phyloP scores from a whole-genome alignment of 2,797 vertebrate species.

The Crenuchus spilurus region DNA sequence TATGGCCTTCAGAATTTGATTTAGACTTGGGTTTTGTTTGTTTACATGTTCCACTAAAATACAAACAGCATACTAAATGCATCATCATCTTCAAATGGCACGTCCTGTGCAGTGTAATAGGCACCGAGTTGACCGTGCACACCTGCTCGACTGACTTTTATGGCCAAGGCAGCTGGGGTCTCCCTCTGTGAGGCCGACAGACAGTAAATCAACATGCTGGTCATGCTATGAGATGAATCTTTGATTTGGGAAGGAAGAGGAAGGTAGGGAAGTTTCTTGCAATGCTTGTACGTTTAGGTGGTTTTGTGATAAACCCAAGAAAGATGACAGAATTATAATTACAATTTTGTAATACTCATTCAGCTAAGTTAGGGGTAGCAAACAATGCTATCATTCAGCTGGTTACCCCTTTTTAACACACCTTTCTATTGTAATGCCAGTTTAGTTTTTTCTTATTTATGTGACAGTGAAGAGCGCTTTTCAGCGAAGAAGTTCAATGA shows the following conservation, averaged over 20 bases:
- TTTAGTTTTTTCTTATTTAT: too few relatives aligned
- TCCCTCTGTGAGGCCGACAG: conserved; percentile 44
- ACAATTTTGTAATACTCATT: too few relatives aligned
- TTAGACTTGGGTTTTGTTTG: conserved; percentile 3
- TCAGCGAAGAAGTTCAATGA: too few relatives aligned
- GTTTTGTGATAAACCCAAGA: background rate
- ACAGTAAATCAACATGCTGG: conserved; percentile 54
- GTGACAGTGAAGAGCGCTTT: too few relatives aligned
- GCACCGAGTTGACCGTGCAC: conserved; percentile 29
- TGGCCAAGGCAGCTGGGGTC: conserved; percentile 50
- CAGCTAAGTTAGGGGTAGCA: too few relatives aligned
- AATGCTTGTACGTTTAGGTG: background rate
- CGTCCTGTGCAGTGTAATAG: background rate
- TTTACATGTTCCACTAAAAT: conserved; percentile 23
- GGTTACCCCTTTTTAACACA: too few relatives aligned
- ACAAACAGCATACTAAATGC: conserved; percentile 26
- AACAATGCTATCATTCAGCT: too few relatives aligned
- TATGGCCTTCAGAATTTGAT: conserved; percentile 24
- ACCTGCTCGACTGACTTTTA: conserved; percentile 60
- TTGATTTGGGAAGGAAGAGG: conserved; percentile 27
- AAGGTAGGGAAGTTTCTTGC: background rate
- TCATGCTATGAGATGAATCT: conserved; percentile 51
- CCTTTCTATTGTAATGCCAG: too few relatives aligned
- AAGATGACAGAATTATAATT: too few relatives aligned
- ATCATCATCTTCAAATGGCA: conserved; percentile 31